Percentiles rank a stretch among this genome's conserved stretches.
Evolutionary conservation across 2,888 invertebrate species (phyloP).

Genomic region (Tethea ocularis): DNA sequence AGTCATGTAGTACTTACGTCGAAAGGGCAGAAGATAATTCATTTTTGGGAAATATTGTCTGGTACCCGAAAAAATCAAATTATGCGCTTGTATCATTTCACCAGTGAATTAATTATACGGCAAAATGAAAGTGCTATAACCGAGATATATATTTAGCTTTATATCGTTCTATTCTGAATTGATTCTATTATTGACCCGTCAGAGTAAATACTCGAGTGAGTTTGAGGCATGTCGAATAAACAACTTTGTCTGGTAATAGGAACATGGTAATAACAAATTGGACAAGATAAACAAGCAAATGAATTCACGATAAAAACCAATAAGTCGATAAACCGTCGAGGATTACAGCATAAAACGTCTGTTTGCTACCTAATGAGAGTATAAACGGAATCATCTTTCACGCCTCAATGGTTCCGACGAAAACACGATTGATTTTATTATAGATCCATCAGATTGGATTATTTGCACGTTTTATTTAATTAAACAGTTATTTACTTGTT

Average conservation of each 20-base stretch:
- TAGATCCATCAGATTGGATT: constrained; percentile 29
- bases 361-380: constrained; percentile 53
- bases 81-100: constrained; percentile 41
- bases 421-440: constrained; percentile 56
- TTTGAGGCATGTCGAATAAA: constrained; percentile 50
- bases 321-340: constrained; percentile 58
- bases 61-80: constrained; percentile 53
- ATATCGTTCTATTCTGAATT: constrained; percentile 11
- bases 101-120: constrained; percentile 17
- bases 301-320: constrained; percentile 68
- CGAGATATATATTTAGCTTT: constrained; percentile 8
- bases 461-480: constrained; percentile 14
- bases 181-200: constrained; percentile 8
- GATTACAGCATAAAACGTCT: constrained; percentile 52
- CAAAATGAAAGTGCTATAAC: not conserved
- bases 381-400: constrained; percentile 59
- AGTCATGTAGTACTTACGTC: constrained; percentile 43
- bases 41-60: constrained; percentile 67
- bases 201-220: constrained; percentile 25
- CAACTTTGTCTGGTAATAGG: constrained; percentile 50
- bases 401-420: constrained; percentile 37
- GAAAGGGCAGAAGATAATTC: constrained; percentile 67
- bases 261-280: constrained; percentile 54
- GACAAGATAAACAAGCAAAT: constrained; percentile 64
- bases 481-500: constrained; percentile 3